These are phyloP conservation scores for Macrotrachela quadricornifera DNA, from an alignment of 1,140 invertebrate species.

Conservation along the genomic window DNA sequence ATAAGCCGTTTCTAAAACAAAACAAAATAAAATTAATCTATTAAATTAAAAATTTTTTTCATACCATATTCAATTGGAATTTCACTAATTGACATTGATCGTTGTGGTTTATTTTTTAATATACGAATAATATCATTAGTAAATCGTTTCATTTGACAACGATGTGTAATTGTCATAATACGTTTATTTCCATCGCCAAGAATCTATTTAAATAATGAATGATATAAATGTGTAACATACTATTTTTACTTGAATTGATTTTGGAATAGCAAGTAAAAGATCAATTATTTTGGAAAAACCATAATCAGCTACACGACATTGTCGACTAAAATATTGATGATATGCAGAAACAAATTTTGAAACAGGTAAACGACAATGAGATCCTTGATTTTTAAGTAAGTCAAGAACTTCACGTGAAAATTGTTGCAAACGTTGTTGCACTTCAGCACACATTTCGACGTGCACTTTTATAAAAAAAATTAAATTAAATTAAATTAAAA, in stretches of 20 bases:
- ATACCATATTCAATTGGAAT: conserved; percentile 34
- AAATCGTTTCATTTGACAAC: conserved; percentile 65
- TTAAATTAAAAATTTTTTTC: conserved; percentile 47
- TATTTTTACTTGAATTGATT: conserved; percentile 62
- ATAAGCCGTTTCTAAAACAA: conserved; percentile 20
- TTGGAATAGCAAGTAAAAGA: conserved; percentile 61
- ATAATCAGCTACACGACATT: conserved; percentile 80
- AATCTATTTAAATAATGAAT: too few species aligned
- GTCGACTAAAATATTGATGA: conserved; percentile 78
- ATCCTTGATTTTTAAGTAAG: conserved; percentile 40
- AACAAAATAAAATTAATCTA: conserved; percentile 12
- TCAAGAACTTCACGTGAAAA: conserved; percentile 5
- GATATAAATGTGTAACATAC: too few species aligned
- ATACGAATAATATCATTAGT: conserved; percentile 62
- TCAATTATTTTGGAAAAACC: conserved; percentile 75
- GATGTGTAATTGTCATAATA: conserved; percentile 56
- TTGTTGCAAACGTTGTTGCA: not conserved
- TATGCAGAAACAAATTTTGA: conserved; percentile 73
- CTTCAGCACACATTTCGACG: not conserved
- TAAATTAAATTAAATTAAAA: too few species aligned
- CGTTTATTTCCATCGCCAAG: not conserved
- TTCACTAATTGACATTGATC: too few species aligned
- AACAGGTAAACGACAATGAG: conserved; percentile 49
- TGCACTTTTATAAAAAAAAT: too few species aligned
- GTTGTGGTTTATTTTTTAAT: conserved; percentile 39